Percentiles rank a stretch among this genome's conserved stretches.
Evolutionary conservation across 2,888 invertebrate species (phyloP).

Genomic region (Drosophila eohydei): DNA sequence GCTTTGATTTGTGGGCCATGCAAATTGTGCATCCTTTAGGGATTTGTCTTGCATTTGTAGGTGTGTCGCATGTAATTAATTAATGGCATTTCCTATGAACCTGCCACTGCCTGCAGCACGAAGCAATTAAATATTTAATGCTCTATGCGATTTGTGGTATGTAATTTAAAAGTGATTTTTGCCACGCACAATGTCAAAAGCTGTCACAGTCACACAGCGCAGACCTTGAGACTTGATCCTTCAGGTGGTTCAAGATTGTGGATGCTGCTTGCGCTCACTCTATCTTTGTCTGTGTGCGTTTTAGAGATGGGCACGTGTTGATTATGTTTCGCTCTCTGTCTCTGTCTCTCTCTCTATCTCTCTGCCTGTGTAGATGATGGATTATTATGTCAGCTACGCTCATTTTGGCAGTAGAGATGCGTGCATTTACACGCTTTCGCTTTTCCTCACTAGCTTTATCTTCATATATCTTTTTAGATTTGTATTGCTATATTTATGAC

Average conservation of each 20-base stretch:
- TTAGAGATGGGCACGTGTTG: slow-evolving; percentile 19
- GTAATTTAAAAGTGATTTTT: slow-evolving; percentile 63
- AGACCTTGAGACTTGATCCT: slow-evolving; percentile 36
- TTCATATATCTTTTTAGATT: neutral
- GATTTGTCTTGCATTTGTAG: slow-evolving; percentile 29
- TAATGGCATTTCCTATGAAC: slow-evolving; percentile 24
- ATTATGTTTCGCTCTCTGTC: neutral
- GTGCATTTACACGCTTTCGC: neutral
- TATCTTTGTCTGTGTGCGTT: neutral
- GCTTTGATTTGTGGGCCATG: slow-evolving; percentile 47
- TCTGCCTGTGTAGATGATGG: slow-evolving; percentile 2
- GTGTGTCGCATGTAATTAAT: slow-evolving; percentile 58
- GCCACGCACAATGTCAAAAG: slow-evolving; percentile 28
- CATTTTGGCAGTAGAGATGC: neutral
- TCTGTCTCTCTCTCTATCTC: neutral
- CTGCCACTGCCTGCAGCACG: slow-evolving; percentile 8
- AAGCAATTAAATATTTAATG: slow-evolving; percentile 60
- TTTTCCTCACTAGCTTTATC: neutral
- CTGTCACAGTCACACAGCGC: slow-evolving; percentile 28
- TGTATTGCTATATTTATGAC: neutral
- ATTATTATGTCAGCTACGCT: slow-evolving; percentile 1
- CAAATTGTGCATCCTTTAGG: slow-evolving; percentile 33
- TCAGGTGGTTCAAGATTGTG: slow-evolving; percentile 28
- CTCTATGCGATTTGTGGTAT: slow-evolving; percentile 42
- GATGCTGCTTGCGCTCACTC: neutral